Evolutionary conservation across 1,140 invertebrate species (phyloP), one percentile per base, ranked within the genome.

Genomic region (Drosophila obscura): DNA sequence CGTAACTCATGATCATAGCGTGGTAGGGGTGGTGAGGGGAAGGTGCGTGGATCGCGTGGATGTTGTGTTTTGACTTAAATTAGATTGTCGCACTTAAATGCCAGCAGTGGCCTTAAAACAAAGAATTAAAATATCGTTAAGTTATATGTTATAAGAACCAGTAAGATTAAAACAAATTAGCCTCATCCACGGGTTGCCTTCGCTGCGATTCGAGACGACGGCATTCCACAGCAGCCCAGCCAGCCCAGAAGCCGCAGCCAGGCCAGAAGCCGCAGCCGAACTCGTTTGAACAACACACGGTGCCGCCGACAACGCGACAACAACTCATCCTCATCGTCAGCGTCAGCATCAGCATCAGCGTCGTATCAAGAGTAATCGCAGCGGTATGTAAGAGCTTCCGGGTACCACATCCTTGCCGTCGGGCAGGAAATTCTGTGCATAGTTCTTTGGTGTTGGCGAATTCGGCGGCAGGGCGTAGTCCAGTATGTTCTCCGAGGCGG

Each of bases 361-460:
- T 41, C 80, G 84, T 72, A 87, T 85, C 55, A 74, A 51, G 49
- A 85, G 49, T 69, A 85, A 22, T 45, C 71, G 63, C 50, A 90
- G 66, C 61, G 87, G 87, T 71, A 90, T 83, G 62, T 90, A 90
- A n/a, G 87, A 90, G 65, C 87, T 90, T 88, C 87, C 87, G 79
- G 87, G 87, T 83, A 75, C 83, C 53, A 90, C 87, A 83, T 90
- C 87, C 67, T 69, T 67, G 69, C 82, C 87, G 26, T 80, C 76
- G 4, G 87, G 87, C 53, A 90, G 53, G 53, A 90, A 90, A 49
- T 90, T 77, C 51, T 75, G 85, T 3, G 87, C 87, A 65, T 90
- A 90, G 58, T 90, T 90, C 68, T 90, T 90, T 8, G 75, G 77
- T n/a, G 81, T 89, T 8, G 88, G 84, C 15, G 80, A 67, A 24